Base-by-base conservation (phyloP, 37 sponge, comb jelly and placozoan species). In the Agelas oroides region DNA sequence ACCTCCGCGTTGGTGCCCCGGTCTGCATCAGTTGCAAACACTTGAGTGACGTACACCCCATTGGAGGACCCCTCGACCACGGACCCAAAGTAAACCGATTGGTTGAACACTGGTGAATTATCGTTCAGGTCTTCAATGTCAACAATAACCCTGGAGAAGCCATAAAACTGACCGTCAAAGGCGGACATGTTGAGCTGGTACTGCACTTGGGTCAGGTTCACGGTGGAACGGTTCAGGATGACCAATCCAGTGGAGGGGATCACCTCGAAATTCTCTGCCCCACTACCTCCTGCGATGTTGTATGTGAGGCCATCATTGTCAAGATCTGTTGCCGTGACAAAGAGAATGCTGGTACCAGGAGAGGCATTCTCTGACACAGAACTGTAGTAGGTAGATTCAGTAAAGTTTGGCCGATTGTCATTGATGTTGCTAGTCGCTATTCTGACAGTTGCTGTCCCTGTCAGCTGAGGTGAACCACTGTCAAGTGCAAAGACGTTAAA, bases 21-120 rank as follows among this genome's bases (percentile, higher is more conserved):
- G 46, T 93, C 94, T 5, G 6, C 30, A 57, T 93, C 94, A 20
- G 83, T 86, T 27, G 94, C 94, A 56, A 68, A 83, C 21, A 93
- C 90, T 36, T 76, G 78, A 2, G 60, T 36, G 0, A 93, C 59
- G 30, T 55, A 53, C 37, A 61, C 64, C 0, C 87, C 79, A 6
- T 37, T 59, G 37, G 68, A 36, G 18, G 76, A 27, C 6, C 36
- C 61, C 23, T 93, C 94, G 11, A 63, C 31, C 28, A 93, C 78
- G n/a, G 62, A 72, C 8, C 75, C 87, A 14, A 12, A 53, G 60
- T 82, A 89, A 0, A 57, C 34, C 20, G 60, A 23, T n/a, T 81
- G 81, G 55, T 74, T 85, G 59, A 92, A 95, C 52, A 75, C 38
- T 1, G 95, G 95, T 53, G 84, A 28, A 40, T 76, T 59, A 2